Conservation (phyloP, 1,140 invertebrate genomes). For the Pristionchus pacificus region DNA sequence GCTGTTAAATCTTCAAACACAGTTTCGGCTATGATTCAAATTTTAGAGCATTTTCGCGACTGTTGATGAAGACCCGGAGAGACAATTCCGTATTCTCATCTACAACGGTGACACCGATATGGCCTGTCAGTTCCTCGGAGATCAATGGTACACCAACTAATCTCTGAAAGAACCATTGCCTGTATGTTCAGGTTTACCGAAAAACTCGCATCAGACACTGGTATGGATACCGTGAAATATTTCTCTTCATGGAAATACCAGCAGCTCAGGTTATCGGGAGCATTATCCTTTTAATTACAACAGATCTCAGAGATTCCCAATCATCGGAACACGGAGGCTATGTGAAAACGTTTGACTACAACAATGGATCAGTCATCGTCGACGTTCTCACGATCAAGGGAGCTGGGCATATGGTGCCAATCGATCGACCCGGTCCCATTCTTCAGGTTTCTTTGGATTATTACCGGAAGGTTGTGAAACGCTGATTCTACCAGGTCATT, state of each 20-base stretch:
- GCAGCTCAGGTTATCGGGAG: no score
- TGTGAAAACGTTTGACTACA: conserved; percentile 25
- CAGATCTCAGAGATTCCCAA: no score
- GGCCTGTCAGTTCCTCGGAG: conserved; percentile 63
- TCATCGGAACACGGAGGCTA: conserved; percentile 33
- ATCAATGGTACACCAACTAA: conserved; percentile 61
- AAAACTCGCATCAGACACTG: conserved; percentile 26
- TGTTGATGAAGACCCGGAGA: no score
- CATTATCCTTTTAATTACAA: no score
- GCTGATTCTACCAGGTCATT: no score
- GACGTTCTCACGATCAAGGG: conserved; percentile 48
- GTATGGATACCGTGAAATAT: not conserved
- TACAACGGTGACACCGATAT: conserved; percentile 65
- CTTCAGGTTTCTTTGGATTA: no score
- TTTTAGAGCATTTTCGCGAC: not conserved
- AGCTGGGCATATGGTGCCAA: conserved; percentile 64
- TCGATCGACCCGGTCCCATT: conserved; percentile 60
- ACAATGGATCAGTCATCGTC: not conserved
- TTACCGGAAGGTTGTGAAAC: no score
- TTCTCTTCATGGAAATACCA: conserved; percentile 28
- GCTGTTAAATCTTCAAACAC: not conserved
- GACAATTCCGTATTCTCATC: conserved; percentile 56
- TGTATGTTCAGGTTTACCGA: conserved; percentile 59
- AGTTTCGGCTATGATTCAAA: no score
- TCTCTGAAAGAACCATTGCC: not conserved